phyloP scores from a whole-genome alignment of 2,888 invertebrate genomes.

The Anarsia innoxiella region DNA sequence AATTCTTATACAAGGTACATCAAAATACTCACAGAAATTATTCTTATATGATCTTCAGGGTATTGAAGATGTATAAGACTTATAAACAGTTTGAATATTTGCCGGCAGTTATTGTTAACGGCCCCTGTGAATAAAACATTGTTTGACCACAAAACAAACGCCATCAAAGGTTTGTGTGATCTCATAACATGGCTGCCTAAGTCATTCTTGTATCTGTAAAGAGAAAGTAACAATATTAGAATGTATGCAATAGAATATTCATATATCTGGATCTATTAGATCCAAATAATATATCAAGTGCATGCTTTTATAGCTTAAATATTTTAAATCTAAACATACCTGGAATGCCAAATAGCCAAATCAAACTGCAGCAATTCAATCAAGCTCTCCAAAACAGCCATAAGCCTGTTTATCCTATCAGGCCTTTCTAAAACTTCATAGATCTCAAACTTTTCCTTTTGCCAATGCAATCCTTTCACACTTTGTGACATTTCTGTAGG shows the following conservation, averaged over 20 bases:
- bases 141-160: slow-evolving; percentile 49
- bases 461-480: slow-evolving; percentile 53
- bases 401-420: slow-evolving; percentile 67
- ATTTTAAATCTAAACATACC: slow-evolving; percentile 32
- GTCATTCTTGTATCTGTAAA: slow-evolving; percentile 48
- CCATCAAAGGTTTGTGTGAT: slow-evolving; percentile 53
- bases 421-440: slow-evolving; percentile 47
- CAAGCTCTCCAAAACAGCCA: slow-evolving; percentile 63
- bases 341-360: slow-evolving; percentile 71
- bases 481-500: slow-evolving; percentile 50
- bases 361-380: slow-evolving; percentile 73
- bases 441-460: slow-evolving; percentile 58
- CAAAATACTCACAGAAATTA: slow-evolving; percentile 44
- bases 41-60: slow-evolving; percentile 48
- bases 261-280: no score
- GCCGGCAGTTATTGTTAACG: slow-evolving; percentile 44
- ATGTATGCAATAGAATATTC: background rate
- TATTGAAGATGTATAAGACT: slow-evolving; percentile 51
- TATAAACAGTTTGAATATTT: slow-evolving; percentile 51
- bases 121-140: slow-evolving; percentile 46
- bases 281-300: no score
- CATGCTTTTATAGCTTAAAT: background rate
- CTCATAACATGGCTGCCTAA: slow-evolving; percentile 46
- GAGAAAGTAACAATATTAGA: background rate
- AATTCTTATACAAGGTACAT: background rate